Evolutionary conservation across 2,797 vertebrate genomes (phyloP).

Genomic region (Varecia variegata): DNA sequence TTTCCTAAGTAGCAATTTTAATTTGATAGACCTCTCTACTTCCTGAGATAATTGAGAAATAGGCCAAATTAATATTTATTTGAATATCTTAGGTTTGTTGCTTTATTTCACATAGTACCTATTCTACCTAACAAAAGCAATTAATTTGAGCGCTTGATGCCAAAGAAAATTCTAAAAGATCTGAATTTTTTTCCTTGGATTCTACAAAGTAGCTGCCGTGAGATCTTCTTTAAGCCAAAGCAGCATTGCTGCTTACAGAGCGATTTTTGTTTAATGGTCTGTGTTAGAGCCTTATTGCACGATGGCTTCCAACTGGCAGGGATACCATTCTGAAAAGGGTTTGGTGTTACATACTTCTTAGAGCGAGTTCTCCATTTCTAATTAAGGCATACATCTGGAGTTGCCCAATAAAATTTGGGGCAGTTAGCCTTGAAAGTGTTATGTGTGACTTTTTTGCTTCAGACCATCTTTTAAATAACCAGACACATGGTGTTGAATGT

Average conservation of each 20-base stretch:
- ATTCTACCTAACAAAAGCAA: not conserved
- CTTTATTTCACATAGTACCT: not conserved
- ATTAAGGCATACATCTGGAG: constrained; percentile 50
- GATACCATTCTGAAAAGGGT: not conserved
- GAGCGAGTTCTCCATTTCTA: constrained; percentile 8
- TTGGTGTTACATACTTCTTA: not conserved
- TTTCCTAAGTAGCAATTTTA: constrained; percentile 30
- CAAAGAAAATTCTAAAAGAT: not conserved
- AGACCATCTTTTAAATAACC: constrained; percentile 44
- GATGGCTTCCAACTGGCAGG: constrained; percentile 15
- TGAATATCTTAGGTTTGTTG: not conserved
- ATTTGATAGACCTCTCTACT: not conserved
- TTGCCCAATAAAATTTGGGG: constrained; percentile 8
- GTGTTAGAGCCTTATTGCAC: not conserved
- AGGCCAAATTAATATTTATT: constrained; percentile 28
- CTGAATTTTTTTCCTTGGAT: constrained; percentile 16
- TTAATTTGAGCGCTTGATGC: not conserved
- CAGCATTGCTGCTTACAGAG: not conserved
- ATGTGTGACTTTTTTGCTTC: not conserved
- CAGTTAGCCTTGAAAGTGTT: constrained; percentile 6
- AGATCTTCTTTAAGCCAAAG: not conserved
- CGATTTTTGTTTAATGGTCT: constrained; percentile 41
- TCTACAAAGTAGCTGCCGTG: not conserved
- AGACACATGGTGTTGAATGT: constrained; percentile 27
- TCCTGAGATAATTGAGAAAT: not conserved